phyloP scores from a whole-genome alignment of 1,140 invertebrate species.

The Plectus sambesii region DNA sequence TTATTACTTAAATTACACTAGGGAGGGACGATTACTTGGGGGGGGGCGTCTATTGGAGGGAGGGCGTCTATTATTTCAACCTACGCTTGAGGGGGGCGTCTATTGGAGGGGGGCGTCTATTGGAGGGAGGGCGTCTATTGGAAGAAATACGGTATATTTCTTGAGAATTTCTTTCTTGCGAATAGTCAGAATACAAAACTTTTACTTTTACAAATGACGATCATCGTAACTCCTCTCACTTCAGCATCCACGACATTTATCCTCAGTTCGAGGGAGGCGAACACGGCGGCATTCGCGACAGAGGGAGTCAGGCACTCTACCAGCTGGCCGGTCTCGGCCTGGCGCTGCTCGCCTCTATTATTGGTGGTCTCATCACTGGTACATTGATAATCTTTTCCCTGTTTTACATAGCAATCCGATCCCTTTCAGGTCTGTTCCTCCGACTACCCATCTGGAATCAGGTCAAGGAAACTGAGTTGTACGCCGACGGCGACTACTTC shows the following conservation, averaged over 20 bases:
- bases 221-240: slow-evolving; percentile 13
- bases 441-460: slow-evolving; percentile 35
- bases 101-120: too few species aligned
- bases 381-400: slow-evolving; percentile 29
- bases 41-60: too few species aligned
- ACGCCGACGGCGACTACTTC: slow-evolving; percentile 38
- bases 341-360: slow-evolving; percentile 24
- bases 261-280: slow-evolving; percentile 6
- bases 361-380: slow-evolving; percentile 45
- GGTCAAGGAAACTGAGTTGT: slow-evolving; percentile 36
- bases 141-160: too few species aligned
- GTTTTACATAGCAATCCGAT: too few species aligned
- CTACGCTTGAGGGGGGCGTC: too few species aligned
- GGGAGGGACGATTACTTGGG: too few species aligned
- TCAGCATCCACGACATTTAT: slow-evolving; percentile 48
- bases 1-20: too few species aligned
- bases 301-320: slow-evolving; percentile 27
- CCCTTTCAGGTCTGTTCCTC: slow-evolving; percentile 37
- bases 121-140: too few species aligned
- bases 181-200: background rate
- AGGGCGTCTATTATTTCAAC: too few species aligned
- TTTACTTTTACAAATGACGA: background rate
- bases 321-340: slow-evolving; percentile 32
- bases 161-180: slow-evolving; percentile 19
- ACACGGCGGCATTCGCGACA: slow-evolving; percentile 13